These are phyloP conservation scores for Aphidius ervi DNA, from an alignment of 1,140 invertebrate genomes.

Conservation along the genomic window DNA sequence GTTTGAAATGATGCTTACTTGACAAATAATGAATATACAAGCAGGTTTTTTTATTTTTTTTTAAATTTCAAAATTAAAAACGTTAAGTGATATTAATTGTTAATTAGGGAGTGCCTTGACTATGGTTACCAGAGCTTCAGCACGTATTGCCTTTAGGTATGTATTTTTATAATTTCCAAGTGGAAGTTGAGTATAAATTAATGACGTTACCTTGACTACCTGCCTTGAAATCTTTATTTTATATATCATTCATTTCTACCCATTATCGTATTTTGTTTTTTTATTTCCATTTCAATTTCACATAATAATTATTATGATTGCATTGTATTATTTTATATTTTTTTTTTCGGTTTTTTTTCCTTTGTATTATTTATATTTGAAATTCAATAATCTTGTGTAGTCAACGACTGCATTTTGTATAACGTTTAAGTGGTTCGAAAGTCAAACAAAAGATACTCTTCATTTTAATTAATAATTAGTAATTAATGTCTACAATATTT, in stretches of 20 bases:
- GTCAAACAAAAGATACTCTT: too few species aligned
- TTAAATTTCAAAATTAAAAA: slow-evolving; percentile 13
- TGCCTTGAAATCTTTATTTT: slow-evolving; percentile 3
- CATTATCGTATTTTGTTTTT: neutral
- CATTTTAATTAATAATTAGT: too few species aligned
- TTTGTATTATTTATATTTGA: too few species aligned
- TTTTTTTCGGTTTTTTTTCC: too few species aligned
- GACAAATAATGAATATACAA: too few species aligned
- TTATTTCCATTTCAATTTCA: neutral
- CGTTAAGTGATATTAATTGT: slow-evolving; percentile 39
- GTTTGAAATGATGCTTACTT: too few species aligned
- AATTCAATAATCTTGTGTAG: too few species aligned
- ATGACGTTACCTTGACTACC: slow-evolving; percentile 16
- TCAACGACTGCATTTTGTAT: too few species aligned
- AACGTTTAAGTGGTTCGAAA: too few species aligned
- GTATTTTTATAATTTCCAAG: slow-evolving; percentile 36
- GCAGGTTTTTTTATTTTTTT: too few species aligned
- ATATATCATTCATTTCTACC: neutral
- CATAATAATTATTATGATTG: neutral
- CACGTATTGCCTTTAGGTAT: slow-evolving; percentile 20
- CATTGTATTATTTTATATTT: neutral
- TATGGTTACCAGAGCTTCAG: slow-evolving; percentile 5
- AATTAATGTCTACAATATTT: too few species aligned
- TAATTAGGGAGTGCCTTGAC: slow-evolving; percentile 30
- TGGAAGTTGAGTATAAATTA: slow-evolving; percentile 31